Evolutionary conservation across 2,113 vertebrate species (phyloP), one percentile per base, ranked within the genome.

Genomic region (Gnathonemus longibarbis): DNA sequence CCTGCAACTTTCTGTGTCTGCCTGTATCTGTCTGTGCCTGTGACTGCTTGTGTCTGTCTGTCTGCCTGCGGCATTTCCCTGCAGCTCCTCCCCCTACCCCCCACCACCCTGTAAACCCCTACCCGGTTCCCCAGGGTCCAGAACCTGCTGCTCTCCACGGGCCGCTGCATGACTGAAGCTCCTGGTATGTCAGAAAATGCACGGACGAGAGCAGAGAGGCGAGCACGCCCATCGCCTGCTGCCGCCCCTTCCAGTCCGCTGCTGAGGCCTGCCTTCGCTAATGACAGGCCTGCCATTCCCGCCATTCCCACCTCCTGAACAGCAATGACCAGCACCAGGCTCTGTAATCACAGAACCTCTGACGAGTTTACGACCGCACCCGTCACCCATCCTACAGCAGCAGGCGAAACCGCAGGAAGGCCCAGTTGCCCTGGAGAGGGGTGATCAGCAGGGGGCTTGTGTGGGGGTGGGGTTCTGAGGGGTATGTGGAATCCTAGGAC

Each of bases 281-380:
- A 89, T 93, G 88, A 94, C 90, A 91, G 89, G 52, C 91, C 90
- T 89, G 49, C 39, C 19, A 62, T 89, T 92, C 93, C 93, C 92
- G 91, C 92, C 45, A 70, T 66, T 90, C 86, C 84, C 91, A 88
- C 89, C 92, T 62, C 87, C 66, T n/a, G 58, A 92, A 92, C 92
- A 89, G 90, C 90, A 88, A 90, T 50, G 90, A 80, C 35, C 90
- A 92, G 91, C 90, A 31, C 80, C 2, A 80, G 89, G 42, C 88
- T 93, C 92, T 94, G 90, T 95, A 96, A 95, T 96, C 94, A 95
- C 91, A 91, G 90, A 91, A 90, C 90, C 90, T 90, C 89, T 21
- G 53, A 91, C 74, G 91, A 62, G 91, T 95, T 95, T 95, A 95
- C 91, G 88, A 90, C 92, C 89, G 27, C 85, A 94, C 94, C 93